phyloP scores from a whole-genome alignment of 2,113 vertebrate genomes.

The Ginglymostoma cirratum region DNA sequence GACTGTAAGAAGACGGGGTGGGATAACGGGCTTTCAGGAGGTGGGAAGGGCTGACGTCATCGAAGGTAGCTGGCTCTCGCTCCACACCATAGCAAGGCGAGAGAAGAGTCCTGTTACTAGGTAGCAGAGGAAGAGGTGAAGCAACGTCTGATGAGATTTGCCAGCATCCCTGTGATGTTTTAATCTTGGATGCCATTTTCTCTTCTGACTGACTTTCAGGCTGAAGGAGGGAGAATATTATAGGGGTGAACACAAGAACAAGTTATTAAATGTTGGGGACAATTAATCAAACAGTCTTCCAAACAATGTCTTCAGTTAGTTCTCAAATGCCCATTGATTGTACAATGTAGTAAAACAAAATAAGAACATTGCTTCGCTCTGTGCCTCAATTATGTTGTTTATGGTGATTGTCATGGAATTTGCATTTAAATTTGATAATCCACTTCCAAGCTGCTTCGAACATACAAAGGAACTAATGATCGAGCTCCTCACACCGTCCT shows the following conservation, averaged over 20 bases:
- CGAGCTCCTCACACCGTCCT: not conserved
- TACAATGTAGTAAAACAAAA: not conserved
- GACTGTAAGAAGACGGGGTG: conserved; percentile 47
- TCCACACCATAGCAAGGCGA: conserved; percentile 55
- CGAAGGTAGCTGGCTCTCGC: conserved; percentile 54
- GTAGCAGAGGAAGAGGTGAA: conserved; percentile 48
- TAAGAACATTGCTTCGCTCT: not conserved
- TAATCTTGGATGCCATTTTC: conserved; percentile 24
- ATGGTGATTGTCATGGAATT: not conserved
- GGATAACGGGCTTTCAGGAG: conserved; percentile 56
- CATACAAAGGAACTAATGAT: not conserved
- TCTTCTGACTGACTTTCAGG: conserved; percentile 52
- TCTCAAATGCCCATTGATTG: not conserved
- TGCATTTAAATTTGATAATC: conserved; percentile 1
- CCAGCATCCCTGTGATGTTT: conserved; percentile 56
- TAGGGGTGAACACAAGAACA: conserved; percentile 12
- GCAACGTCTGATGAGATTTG: conserved; percentile 53
- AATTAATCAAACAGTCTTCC: conserved; percentile 11
- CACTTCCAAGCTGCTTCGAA: not conserved
- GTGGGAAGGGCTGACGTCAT: conserved; percentile 52
- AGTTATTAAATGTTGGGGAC: conserved; percentile 24
- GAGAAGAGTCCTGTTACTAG: conserved; percentile 49
- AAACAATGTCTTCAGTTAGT: conserved; percentile 2
- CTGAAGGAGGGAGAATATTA: conserved; percentile 57
- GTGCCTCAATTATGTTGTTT: not conserved